Conservation (phyloP, 1,140 invertebrate species). For the Zaprionus africanus region DNA sequence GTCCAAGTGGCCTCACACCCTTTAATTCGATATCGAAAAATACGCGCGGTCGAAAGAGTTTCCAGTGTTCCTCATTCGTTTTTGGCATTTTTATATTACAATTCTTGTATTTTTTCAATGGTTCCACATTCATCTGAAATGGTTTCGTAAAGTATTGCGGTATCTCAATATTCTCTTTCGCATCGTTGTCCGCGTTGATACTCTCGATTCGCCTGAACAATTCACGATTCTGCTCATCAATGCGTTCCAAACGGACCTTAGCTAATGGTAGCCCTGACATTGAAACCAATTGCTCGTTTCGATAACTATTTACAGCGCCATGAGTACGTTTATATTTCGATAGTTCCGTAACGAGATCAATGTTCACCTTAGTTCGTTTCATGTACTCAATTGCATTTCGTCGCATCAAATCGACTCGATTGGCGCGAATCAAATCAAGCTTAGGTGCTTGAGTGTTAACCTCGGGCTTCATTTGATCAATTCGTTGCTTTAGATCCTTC, state of each 20-base stretch:
- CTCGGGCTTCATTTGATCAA: not conserved
- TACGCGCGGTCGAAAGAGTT: constrained; percentile 61
- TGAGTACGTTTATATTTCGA: constrained; percentile 26
- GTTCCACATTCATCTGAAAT: constrained; percentile 30
- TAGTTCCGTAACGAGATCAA: constrained; percentile 24
- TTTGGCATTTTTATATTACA: constrained; percentile 46
- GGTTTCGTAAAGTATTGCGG: constrained; percentile 2
- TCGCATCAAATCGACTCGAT: not conserved
- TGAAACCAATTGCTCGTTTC: not conserved
- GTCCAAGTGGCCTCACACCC: constrained; percentile 55
- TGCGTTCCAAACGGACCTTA: not conserved
- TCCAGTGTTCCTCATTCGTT: constrained; percentile 42
- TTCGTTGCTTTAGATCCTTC: not conserved
- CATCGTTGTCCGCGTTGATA: constrained; percentile 47
- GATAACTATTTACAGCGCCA: constrained; percentile 12
- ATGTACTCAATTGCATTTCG: constrained; percentile 5
- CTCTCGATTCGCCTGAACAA: constrained; percentile 42
- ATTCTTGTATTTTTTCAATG: constrained; percentile 55
- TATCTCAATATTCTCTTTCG: constrained; percentile 18
- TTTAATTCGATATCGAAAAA: constrained; percentile 69
- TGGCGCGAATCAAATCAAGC: not conserved
- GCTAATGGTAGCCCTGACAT: not conserved
- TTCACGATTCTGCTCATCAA: constrained; percentile 34
- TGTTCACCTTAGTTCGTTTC: constrained; percentile 20
- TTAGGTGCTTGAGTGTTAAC: not conserved